Conservation (phyloP, 92 coral and sea anemone genomes). For the Muricea muricata region DNA sequence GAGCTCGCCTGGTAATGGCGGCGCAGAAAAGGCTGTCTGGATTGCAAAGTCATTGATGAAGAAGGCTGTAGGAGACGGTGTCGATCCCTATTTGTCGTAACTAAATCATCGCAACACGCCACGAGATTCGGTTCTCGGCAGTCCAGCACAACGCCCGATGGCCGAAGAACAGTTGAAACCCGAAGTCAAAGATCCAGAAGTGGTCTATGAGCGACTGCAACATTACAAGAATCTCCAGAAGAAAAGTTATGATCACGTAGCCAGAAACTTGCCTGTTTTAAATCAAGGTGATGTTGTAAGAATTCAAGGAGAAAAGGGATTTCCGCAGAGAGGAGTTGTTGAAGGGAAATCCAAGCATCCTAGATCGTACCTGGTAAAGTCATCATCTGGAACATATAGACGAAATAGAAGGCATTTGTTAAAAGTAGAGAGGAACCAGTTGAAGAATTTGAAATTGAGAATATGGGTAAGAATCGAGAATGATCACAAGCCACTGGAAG, state of each 20-base stretch:
- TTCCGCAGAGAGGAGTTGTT: too few species aligned
- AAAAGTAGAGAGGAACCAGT: neutral
- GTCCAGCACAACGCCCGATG: neutral
- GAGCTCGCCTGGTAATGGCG: constrained; percentile 33
- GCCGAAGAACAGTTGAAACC: neutral
- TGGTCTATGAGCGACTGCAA: neutral
- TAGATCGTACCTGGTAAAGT: neutral
- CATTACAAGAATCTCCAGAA: neutral
- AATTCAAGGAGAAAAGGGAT: too few species aligned
- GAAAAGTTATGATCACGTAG: too few species aligned
- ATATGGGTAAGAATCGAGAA: constrained; percentile 7
- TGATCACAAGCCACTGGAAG: constrained; percentile 51
- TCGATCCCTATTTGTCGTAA: too few species aligned
- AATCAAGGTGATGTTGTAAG: too few species aligned
- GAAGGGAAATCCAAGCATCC: too few species aligned
- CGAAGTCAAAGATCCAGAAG: constrained; percentile 10
- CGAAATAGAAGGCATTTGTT: neutral
- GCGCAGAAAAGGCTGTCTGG: constrained; percentile 41
- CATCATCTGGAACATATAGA: neutral
- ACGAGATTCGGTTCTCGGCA: constrained; percentile 10
- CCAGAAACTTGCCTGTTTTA: too few species aligned
- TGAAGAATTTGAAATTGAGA: too few species aligned
- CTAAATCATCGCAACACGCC: constrained; percentile 34
- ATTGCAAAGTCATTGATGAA: constrained; percentile 17
- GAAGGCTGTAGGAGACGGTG: constrained; percentile 11